Evolutionary conservation across 2,113 vertebrate species (phyloP).

Genomic region (Athene cunicularia): DNA sequence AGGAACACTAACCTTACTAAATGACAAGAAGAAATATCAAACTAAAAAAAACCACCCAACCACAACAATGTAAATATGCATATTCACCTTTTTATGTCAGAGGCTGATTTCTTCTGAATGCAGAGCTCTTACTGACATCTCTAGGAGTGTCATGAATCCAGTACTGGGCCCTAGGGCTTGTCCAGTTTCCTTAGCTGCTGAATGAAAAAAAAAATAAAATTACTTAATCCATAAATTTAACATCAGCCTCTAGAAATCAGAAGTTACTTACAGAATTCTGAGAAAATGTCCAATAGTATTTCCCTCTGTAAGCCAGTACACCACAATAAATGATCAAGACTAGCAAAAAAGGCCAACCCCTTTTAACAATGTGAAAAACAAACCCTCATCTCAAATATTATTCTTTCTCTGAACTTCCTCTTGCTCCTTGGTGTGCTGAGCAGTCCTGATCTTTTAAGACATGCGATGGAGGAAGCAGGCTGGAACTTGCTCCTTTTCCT

Average conservation of each 20-base stretch:
- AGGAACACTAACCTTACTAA: background rate
- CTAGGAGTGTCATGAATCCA: background rate
- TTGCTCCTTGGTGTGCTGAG: background rate
- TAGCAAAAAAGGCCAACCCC: background rate
- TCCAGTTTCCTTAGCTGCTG: background rate
- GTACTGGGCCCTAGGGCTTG: background rate
- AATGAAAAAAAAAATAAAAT: background rate
- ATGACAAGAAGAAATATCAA: background rate
- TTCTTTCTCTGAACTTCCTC: background rate
- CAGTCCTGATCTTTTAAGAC: background rate
- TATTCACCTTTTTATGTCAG: background rate
- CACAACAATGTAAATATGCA: background rate
- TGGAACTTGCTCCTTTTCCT: background rate
- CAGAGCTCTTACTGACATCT: background rate
- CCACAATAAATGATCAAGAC: background rate
- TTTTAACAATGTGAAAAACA: background rate
- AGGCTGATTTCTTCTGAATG: background rate
- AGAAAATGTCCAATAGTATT: background rate
- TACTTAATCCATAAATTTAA: background rate
- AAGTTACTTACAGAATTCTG: background rate
- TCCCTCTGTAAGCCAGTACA: background rate
- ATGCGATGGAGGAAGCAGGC: fast-evolving
- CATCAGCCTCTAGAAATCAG: background rate
- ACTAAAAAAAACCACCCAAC: background rate
- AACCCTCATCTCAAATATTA: background rate